Conservation (phyloP, 1,140 invertebrate species). For the Drosophila subobscura region DNA sequence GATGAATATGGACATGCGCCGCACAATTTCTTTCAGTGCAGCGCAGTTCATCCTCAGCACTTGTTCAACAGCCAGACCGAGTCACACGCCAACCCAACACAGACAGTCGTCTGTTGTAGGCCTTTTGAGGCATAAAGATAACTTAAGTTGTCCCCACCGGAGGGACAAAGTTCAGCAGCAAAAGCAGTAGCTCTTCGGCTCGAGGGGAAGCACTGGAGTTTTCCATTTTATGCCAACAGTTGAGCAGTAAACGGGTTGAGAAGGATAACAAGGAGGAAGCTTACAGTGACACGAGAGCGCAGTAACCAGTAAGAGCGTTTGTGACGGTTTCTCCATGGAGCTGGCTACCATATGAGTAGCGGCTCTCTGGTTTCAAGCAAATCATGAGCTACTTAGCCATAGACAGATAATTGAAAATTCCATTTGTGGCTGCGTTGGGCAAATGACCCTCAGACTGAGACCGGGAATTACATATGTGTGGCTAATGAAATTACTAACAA, state of each 20-base stretch:
- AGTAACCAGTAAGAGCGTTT: constrained; percentile 38
- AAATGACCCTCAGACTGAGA: no score
- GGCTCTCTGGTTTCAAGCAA: constrained; percentile 41
- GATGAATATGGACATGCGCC: no score
- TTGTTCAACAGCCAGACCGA: constrained; percentile 41
- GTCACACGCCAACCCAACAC: constrained; percentile 5
- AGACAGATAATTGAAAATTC: constrained; percentile 58
- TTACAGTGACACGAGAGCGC: constrained; percentile 52
- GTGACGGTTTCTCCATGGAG: constrained; percentile 34
- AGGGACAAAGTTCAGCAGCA: constrained; percentile 15
- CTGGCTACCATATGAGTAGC: not conserved
- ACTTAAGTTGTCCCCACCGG: constrained; percentile 62
- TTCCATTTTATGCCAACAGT: constrained; percentile 54
- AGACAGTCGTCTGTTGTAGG: constrained; percentile 40
- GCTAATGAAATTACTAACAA: no score
- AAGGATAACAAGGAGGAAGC: not conserved
- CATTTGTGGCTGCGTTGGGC: constrained; percentile 42
- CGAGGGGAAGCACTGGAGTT: constrained; percentile 54
- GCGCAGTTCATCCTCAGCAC: no score
- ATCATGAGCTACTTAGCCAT: constrained; percentile 39
- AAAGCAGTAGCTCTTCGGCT: not conserved
- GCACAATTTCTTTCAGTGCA: no score
- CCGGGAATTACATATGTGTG: no score
- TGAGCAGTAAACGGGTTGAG: constrained; percentile 11
- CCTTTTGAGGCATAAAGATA: constrained; percentile 67